Conservation (phyloP, 2,113 vertebrate genomes). For the Oncorhynchus clarkii region DNA sequence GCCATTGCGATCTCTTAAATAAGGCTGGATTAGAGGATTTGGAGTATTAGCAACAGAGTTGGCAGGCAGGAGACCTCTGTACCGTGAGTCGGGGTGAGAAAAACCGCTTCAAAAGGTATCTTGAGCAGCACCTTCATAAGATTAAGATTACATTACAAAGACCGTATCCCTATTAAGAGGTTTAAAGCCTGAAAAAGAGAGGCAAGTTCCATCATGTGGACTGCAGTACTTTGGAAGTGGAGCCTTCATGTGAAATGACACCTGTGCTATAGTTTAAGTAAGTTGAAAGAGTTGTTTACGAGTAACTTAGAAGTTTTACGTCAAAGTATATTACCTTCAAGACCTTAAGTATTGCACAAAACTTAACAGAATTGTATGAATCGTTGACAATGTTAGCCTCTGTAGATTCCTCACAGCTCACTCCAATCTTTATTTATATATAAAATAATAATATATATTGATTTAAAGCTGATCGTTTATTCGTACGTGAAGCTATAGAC, state of each 20-base stretch:
- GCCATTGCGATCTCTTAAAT: slow-evolving; percentile 69
- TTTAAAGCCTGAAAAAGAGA: slow-evolving; percentile 53
- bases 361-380: neutral
- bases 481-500: too few relatives aligned
- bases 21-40: slow-evolving; percentile 77
- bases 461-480: neutral
- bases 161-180: slow-evolving; percentile 62
- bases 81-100: slow-evolving; percentile 60
- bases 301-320: slow-evolving; percentile 54
- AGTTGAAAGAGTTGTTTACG: slow-evolving; percentile 52
- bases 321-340: slow-evolving; percentile 51
- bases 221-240: neutral
- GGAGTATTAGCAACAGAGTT: slow-evolving; percentile 69
- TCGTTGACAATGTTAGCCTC: neutral
- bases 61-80: slow-evolving; percentile 67
- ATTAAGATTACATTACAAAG: slow-evolving; percentile 53
- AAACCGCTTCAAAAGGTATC: slow-evolving; percentile 66
- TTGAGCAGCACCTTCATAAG: slow-evolving; percentile 56
- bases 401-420: neutral
- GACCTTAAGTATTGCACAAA: neutral
- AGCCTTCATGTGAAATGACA: slow-evolving; percentile 34
- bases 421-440: neutral
- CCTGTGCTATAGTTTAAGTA: slow-evolving; percentile 39
- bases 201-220: slow-evolving; percentile 31
- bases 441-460: neutral